Evolutionary conservation across 2,797 vertebrate genomes (phyloP).

Genomic region (Sarcophilus harrisii): DNA sequence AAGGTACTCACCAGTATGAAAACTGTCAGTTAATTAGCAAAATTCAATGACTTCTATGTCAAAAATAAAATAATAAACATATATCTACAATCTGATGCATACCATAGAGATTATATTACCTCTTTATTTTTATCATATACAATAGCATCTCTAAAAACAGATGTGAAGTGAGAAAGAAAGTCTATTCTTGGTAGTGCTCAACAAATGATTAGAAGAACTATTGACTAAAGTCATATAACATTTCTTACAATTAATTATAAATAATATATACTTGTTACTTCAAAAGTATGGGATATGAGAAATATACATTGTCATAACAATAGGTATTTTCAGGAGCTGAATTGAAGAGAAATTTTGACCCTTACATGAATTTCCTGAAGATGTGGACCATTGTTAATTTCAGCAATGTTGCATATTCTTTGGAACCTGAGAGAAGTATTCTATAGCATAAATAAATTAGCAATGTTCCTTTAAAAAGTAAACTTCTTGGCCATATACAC

Average conservation of each 20-base stretch:
- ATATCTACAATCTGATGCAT: neutral
- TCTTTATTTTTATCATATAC: neutral
- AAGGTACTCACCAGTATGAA: neutral
- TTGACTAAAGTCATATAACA: neutral
- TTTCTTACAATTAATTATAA: neutral
- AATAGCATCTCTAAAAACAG: neutral
- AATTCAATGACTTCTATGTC: neutral
- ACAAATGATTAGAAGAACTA: neutral
- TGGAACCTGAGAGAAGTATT: slow-evolving; percentile 28
- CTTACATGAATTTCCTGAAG: slow-evolving; percentile 36
- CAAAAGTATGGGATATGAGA: neutral
- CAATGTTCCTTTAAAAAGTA: slow-evolving; percentile 47
- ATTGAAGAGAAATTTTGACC: slow-evolving; percentile 11
- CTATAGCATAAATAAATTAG: slow-evolving; percentile 41
- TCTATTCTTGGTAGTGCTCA: neutral
- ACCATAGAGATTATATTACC: neutral
- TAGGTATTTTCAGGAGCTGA: slow-evolving; percentile 27
- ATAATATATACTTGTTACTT: neutral
- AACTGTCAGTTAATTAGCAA: slow-evolving; percentile 3
- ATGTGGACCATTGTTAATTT: neutral
- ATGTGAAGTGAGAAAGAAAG: slow-evolving; percentile 3
- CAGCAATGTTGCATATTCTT: neutral
- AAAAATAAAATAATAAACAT: neutral
- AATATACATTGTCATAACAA: slow-evolving; percentile 8
- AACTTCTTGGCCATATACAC: slow-evolving; percentile 22